Evolutionary conservation across 2,797 vertebrate species (phyloP).

Genomic region (Remorina albescens): DNA sequence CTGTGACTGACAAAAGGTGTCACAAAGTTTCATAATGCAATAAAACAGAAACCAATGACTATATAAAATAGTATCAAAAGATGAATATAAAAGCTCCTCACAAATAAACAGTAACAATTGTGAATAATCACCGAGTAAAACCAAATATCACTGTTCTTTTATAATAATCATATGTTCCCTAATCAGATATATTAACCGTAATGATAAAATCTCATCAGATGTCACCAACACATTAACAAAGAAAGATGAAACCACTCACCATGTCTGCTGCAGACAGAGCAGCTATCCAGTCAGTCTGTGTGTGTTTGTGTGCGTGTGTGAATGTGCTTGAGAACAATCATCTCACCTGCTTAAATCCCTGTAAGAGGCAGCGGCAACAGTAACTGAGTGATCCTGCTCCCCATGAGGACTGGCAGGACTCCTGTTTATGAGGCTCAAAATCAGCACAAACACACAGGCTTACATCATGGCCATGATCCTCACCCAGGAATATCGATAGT

Average conservation of each 20-base stretch:
- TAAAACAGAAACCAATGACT: too few species aligned
- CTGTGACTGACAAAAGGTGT: too few species aligned
- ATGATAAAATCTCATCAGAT: too few species aligned
- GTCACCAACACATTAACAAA: too few species aligned
- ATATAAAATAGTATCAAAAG: too few species aligned
- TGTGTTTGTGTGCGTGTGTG: constrained; percentile 11
- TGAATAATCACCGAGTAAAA: too few species aligned
- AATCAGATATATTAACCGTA: too few species aligned
- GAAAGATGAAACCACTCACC: constrained; percentile 46
- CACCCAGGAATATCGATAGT: constrained; percentile 69
- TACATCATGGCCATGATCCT: constrained; percentile 75
- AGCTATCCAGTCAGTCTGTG: constrained; percentile 46
- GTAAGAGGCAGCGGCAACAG: constrained; percentile 61
- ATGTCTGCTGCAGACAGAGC: constrained; percentile 54
- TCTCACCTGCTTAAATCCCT: constrained; percentile 72
- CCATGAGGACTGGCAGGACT: constrained; percentile 68
- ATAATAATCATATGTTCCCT: too few species aligned
- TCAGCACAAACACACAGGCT: constrained; percentile 68
- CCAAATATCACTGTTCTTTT: too few species aligned
- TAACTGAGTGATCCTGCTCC: constrained; percentile 72
- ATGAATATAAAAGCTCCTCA: too few species aligned
- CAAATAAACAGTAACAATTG: too few species aligned
- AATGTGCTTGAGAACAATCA: constrained; percentile 44
- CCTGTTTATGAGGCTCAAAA: constrained; percentile 75
- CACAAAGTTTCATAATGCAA: too few species aligned